Percentiles rank a stretch among this genome's conserved stretches.
These are phyloP conservation scores for Girardia tigrina DNA, from an alignment of 2,888 invertebrate species.

Conservation along the genomic window DNA sequence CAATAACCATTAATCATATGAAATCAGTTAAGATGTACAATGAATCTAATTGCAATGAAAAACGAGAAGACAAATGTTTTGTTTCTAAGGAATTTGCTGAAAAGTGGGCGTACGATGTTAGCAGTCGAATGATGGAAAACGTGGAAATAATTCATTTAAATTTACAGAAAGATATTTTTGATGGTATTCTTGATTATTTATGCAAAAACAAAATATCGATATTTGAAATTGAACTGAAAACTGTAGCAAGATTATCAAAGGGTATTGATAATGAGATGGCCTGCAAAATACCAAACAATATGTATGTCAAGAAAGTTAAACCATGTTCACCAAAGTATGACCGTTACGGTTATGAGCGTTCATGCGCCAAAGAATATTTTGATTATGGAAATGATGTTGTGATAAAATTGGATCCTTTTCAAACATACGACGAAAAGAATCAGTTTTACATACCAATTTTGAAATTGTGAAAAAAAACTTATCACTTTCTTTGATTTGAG, in stretches of 20 bases:
- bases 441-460: neutral
- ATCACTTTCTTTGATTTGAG: too few relatives aligned
- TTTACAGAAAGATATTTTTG: conserved; percentile 19
- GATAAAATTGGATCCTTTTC: neutral
- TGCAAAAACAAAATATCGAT: neutral
- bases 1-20: neutral
- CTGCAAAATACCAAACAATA: neutral
- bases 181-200: neutral
- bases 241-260: neutral
- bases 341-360: neutral
- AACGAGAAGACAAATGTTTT: neutral
- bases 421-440: neutral
- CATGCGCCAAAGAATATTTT: neutral
- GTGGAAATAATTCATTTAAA: neutral
- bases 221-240: neutral
- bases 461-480: neutral
- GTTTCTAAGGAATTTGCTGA: neutral
- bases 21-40: neutral
- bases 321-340: conserved; percentile 20
- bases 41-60: neutral
- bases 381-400: neutral
- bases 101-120: neutral
- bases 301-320: neutral
- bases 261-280: conserved; percentile 8
- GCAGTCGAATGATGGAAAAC: neutral